These are phyloP conservation scores for Ciconia stormi DNA, from an alignment of 2,113 vertebrate species.

Conservation along the genomic window DNA sequence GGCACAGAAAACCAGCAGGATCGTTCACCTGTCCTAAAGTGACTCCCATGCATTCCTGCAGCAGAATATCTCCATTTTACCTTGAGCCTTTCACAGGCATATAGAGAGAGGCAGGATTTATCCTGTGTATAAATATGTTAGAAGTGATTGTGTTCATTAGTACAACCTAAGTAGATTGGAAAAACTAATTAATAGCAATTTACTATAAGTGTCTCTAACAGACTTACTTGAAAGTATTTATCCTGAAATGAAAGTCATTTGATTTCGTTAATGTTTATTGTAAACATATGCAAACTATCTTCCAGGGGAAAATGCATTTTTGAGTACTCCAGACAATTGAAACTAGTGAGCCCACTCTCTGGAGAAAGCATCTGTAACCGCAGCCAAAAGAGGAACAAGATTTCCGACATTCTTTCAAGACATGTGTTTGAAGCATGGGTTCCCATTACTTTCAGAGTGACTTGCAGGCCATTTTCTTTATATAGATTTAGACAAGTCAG, in stretches of 20 bases:
- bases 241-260: neutral
- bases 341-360: neutral
- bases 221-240: constrained; percentile 4
- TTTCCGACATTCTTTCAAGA: neutral
- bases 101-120: neutral
- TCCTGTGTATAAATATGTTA: neutral
- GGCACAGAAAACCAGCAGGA: neutral
- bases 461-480: neutral
- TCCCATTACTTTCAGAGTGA: constrained; percentile 11
- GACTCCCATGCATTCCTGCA: neutral
- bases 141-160: neutral
- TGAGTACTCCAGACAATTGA: neutral
- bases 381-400: constrained; percentile 35
- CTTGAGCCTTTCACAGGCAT: neutral
- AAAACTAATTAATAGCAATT: constrained; percentile 53
- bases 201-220: neutral
- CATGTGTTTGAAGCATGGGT: constrained; percentile 1
- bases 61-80: neutral
- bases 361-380: constrained; percentile 8
- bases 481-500: neutral
- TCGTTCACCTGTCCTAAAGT: neutral
- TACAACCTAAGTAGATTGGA: neutral
- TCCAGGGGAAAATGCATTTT: constrained; percentile 18
- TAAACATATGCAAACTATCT: neutral
- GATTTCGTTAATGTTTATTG: neutral